Conservation (phyloP, 2,113 vertebrate genomes). For the Osmerus eperlanus region DNA sequence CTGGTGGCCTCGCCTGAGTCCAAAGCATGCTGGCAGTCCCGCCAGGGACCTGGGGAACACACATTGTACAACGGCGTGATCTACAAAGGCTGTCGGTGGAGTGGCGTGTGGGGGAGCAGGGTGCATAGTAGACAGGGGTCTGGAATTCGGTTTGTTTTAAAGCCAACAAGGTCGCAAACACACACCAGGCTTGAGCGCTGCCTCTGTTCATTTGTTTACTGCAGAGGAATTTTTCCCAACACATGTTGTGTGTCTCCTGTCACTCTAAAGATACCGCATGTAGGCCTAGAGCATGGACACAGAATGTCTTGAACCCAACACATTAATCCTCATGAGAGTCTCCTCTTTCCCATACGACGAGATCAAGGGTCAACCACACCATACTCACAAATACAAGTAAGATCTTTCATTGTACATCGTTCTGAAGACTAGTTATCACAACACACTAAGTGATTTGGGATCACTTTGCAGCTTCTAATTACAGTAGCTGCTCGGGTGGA, state of each 20-base stretch:
- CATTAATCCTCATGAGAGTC: neutral
- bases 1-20: constrained; percentile 72
- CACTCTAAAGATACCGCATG: constrained; percentile 23
- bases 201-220: constrained; percentile 38
- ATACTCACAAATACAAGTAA: neutral
- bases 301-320: constrained; percentile 9
- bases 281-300: constrained; percentile 26
- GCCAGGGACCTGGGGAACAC: constrained; percentile 77
- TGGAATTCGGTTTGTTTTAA: constrained; percentile 33
- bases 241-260: constrained; percentile 40
- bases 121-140: neutral
- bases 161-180: constrained; percentile 25
- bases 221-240: constrained; percentile 19
- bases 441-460: neutral
- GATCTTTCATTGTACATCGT: neutral
- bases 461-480: neutral
- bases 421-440: neutral
- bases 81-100: neutral
- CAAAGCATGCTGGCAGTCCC: constrained; percentile 79
- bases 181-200: constrained; percentile 1
- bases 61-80: neutral
- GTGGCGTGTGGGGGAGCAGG: constrained; percentile 5
- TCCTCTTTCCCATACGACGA: neutral
- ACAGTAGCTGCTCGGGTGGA: neutral
- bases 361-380: neutral